phyloP scores from a whole-genome alignment of 1,140 invertebrate species.

The Hermetia illucens region DNA sequence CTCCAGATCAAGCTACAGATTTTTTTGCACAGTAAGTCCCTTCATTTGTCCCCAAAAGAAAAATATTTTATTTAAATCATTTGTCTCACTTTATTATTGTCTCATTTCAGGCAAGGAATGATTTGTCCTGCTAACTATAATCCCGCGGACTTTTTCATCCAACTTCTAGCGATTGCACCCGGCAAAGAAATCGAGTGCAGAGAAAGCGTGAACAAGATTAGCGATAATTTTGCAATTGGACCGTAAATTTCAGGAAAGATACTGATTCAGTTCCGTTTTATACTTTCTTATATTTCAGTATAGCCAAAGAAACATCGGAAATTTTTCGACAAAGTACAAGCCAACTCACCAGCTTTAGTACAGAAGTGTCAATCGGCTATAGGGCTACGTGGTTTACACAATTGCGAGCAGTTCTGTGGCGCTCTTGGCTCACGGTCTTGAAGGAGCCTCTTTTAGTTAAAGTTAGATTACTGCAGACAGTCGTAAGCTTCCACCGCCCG shows the following conservation, averaged over 20 bases:
- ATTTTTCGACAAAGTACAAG: slow-evolving; percentile 13
- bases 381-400: slow-evolving; percentile 80
- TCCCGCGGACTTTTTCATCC: slow-evolving; percentile 91
- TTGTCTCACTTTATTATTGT: slow-evolving; percentile 3
- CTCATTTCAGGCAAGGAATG: slow-evolving; percentile 62
- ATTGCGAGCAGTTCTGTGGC: slow-evolving; percentile 77
- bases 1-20: slow-evolving; percentile 54
- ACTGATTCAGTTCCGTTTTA: too few relatives aligned
- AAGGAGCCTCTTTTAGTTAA: slow-evolving; percentile 83
- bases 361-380: slow-evolving; percentile 54
- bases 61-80: slow-evolving; percentile 1
- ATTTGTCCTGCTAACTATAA: slow-evolving; percentile 81
- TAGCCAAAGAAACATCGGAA: slow-evolving; percentile 33
- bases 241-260: slow-evolving; percentile 16
- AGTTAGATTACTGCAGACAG: slow-evolving; percentile 75
- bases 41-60: not conserved
- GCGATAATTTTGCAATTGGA: slow-evolving; percentile 54
- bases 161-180: slow-evolving; percentile 75
- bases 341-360: too few relatives aligned
- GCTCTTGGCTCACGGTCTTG: slow-evolving; percentile 73
- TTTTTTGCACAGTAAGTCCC: slow-evolving; percentile 72
- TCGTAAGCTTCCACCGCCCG: slow-evolving; percentile 43
- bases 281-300: slow-evolving; percentile 13
- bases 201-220: slow-evolving; percentile 61
- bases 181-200: slow-evolving; percentile 59